phyloP scores from a whole-genome alignment of 2,888 invertebrate genomes.

The Mimas tiliae region DNA sequence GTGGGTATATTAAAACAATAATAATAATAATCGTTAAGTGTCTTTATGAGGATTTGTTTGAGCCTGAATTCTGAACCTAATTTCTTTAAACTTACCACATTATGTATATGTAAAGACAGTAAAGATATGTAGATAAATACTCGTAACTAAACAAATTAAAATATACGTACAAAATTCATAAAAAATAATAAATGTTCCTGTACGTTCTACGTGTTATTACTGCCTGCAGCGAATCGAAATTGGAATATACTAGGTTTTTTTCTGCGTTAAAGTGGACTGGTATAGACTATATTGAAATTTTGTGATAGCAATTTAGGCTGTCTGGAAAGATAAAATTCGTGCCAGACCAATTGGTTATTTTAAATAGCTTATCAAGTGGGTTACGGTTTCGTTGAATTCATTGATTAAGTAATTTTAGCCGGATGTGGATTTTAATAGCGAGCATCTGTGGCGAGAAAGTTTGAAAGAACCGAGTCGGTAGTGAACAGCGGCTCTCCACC shows the following conservation, averaged over 20 bases:
- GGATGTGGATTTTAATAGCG: constrained; percentile 54
- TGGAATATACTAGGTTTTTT: constrained; percentile 11
- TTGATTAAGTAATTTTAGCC: constrained; percentile 49
- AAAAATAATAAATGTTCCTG: background rate
- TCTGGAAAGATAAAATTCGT: constrained; percentile 24
- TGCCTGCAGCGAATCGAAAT: constrained; percentile 23
- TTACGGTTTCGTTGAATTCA: constrained; percentile 38
- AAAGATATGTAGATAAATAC: background rate
- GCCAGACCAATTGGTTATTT: constrained; percentile 28
- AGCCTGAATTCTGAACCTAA: background rate
- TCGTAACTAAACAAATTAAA: background rate
- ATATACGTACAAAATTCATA: constrained; percentile 1
- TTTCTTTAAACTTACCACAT: no score
- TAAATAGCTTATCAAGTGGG: constrained; percentile 32
- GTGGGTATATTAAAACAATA: background rate
- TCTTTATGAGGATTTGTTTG: background rate
- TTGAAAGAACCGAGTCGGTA: constrained; percentile 49
- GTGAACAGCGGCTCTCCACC: constrained; percentile 41
- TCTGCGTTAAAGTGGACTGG: constrained; percentile 11
- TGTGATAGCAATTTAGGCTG: constrained; percentile 19
- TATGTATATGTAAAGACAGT: background rate
- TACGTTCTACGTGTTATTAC: constrained; percentile 9
- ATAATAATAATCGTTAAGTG: background rate
- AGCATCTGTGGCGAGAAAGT: constrained; percentile 57
- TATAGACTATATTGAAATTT: constrained; percentile 4